These are phyloP conservation scores for Fragum whitleyi DNA, from an alignment of 2,888 invertebrate species.

Conservation along the genomic window DNA sequence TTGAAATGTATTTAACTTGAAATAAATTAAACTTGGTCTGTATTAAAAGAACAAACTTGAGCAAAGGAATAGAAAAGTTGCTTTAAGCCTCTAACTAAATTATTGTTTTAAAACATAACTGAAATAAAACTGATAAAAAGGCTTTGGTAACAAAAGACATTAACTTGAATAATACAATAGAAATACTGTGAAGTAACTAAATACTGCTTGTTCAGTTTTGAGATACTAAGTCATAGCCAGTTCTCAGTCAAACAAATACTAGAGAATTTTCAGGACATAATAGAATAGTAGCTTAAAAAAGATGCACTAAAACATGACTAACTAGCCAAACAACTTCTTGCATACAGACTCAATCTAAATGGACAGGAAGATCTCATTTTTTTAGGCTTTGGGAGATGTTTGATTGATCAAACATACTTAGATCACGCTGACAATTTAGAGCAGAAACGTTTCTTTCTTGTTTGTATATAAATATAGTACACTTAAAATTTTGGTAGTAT, in stretches of 20 bases:
- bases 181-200: too few species aligned
- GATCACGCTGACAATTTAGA: too few species aligned
- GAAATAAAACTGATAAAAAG: neutral
- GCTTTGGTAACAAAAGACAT: neutral
- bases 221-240: too few species aligned
- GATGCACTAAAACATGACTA: neutral
- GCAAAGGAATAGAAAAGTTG: neutral
- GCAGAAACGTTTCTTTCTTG: too few species aligned
- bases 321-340: neutral
- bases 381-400: neutral
- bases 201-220: too few species aligned
- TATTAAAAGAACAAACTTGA: conserved; percentile 5
- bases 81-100: neutral
- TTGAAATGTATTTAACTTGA: neutral
- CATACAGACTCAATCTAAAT: neutral
- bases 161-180: too few species aligned
- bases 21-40: neutral
- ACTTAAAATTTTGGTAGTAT: neutral
- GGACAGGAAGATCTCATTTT: neutral
- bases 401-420: neutral
- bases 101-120: neutral
- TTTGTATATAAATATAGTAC: neutral
- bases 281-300: too few species aligned
- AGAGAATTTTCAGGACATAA: too few species aligned
- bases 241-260: too few species aligned